Evolutionary conservation across 2,113 vertebrate species (phyloP).

Genomic region (Acrocephalus kingi): DNA sequence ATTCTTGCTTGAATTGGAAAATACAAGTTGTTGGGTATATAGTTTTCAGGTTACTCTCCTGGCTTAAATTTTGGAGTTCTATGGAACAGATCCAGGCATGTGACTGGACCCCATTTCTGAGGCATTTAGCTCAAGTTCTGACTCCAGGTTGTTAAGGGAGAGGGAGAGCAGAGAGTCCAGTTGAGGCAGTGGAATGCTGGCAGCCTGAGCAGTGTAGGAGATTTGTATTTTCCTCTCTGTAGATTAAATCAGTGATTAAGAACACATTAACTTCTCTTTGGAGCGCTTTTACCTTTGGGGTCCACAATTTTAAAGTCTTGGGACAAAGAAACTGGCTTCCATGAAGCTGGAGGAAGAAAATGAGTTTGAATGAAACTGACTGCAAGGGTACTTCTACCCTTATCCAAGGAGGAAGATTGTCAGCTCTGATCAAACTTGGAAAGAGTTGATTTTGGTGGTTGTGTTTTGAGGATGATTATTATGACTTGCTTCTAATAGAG

Average conservation of each 20-base stretch:
- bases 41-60: not conserved
- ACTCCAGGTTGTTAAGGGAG: not conserved
- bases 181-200: not conserved
- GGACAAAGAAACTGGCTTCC: not conserved
- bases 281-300: not conserved
- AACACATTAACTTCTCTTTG: not conserved
- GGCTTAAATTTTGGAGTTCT: not conserved
- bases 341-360: not conserved
- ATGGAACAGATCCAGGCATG: not conserved
- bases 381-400: not conserved
- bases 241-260: not conserved
- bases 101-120: not conserved
- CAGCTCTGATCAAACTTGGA: not conserved
- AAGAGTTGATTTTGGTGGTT: not conserved
- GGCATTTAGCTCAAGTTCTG: accelerated
- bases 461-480: not conserved
- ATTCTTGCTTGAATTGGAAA: not conserved
- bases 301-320: not conserved
- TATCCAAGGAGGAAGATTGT: not conserved
- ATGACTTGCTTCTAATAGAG: not conserved
- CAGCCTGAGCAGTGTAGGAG: not conserved
- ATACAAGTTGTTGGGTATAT: not conserved
- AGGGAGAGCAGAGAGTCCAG: accelerated
- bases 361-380: not conserved
- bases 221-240: not conserved